Evolutionary conservation across 2,888 invertebrate species (phyloP).

Genomic region (Leucophora obtusa): DNA sequence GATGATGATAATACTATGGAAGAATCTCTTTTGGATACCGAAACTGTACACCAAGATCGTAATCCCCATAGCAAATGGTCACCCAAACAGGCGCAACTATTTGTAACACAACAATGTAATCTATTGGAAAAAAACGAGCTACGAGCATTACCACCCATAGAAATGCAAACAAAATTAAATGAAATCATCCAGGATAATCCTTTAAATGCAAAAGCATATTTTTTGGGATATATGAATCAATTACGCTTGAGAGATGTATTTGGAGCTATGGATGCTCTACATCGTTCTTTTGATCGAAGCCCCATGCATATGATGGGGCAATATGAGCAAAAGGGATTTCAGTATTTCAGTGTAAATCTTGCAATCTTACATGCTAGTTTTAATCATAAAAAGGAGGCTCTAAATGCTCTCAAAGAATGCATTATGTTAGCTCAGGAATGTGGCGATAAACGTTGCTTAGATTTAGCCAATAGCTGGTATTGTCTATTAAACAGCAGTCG

Average conservation of each 20-base stretch:
- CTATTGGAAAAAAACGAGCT: slow-evolving; percentile 89
- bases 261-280: slow-evolving; percentile 74
- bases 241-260: slow-evolving; percentile 92
- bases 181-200: slow-evolving; percentile 78
- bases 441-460: slow-evolving; percentile 90
- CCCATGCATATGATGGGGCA: slow-evolving; percentile 85
- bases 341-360: slow-evolving; percentile 94
- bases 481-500: slow-evolving; percentile 80
- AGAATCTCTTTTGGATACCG: slow-evolving; percentile 67
- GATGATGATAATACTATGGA: slow-evolving; percentile 61
- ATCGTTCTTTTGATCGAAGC: slow-evolving; percentile 87
- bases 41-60: slow-evolving; percentile 68
- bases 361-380: slow-evolving; percentile 93
- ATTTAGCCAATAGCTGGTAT: slow-evolving; percentile 91
- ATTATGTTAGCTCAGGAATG: slow-evolving; percentile 92
- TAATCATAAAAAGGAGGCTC: slow-evolving; percentile 84
- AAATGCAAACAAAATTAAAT: slow-evolving; percentile 83
- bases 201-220: slow-evolving; percentile 81
- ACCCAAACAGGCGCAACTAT: slow-evolving; percentile 91
- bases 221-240: slow-evolving; percentile 93
- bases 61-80: slow-evolving; percentile 86
- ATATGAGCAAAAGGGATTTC: slow-evolving; percentile 85
- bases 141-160: slow-evolving; percentile 86
- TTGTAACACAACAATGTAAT: slow-evolving; percentile 91
- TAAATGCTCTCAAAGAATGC: slow-evolving; percentile 91